Base-by-base conservation (phyloP, 2,888 invertebrate genomes). In the Parnassius mnemosyne region DNA sequence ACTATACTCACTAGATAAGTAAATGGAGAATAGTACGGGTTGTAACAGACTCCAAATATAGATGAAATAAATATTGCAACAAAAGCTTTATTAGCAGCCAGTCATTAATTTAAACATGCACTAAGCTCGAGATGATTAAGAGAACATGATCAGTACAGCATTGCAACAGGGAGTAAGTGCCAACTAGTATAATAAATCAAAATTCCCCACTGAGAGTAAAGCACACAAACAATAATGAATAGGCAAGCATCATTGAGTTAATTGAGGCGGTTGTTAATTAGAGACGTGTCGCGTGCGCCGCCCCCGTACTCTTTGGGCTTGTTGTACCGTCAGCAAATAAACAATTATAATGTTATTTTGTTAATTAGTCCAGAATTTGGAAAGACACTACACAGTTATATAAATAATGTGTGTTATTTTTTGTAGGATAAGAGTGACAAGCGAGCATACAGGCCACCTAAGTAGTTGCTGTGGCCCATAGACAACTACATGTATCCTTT, bases 211-310 rank as follows among this genome's bases (percentile, higher is more conserved):
- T 10, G 63, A 46, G 52, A 63, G 58, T 60, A 64, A 60, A 49
- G 69, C 65, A 65, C 60, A 72, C 75, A 69, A 42, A 63, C 63
- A 54, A 47, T 63, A 63, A 63, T 59, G 63, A 63, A 63, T 57
- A 57, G 57, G 76, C 53, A 71, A 71, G 75, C 76, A 78, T 79
- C 72, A 58, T 66, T 68, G 67, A 76, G 81, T 86, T 87, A 88
- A 87, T 87, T 86, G 87, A 74, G 77, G 73, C 67, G 68, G 69
- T 72, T 74, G 78, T 87, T 88, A 89, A 88, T 88, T 88, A 86
- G 84, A 72, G 80, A 79, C 76, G 78, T 85, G 86, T 86, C 86
- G 85, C 81, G 84, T 81, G 84, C 83, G 84, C 82, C 84, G 81
- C 80, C 81, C 81, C 78, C 82, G 66, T 68, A 63, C 64, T 64